Percentiles rank a stretch among this genome's conserved stretches.
phyloP scores from a whole-genome alignment of 2,797 vertebrate species.

The Synanceia verrucosa region DNA sequence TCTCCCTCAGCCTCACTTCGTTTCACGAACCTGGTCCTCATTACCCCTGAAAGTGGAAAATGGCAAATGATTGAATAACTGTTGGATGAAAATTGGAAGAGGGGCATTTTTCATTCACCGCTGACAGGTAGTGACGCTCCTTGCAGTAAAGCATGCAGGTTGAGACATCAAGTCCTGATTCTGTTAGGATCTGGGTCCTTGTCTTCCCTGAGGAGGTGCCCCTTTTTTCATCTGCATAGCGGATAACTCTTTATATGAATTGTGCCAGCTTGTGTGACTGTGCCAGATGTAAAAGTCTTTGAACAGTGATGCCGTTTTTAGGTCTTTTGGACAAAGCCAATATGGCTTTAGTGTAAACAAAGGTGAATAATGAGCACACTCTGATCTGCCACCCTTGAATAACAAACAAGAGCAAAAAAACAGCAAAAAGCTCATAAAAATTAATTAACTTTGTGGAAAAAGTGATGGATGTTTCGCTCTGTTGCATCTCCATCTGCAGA shows the following conservation, averaged over 20 bases:
- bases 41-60: slow-evolving; percentile 51
- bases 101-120: slow-evolving; percentile 13
- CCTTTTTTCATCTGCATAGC: neutral
- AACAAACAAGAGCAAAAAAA: slow-evolving; percentile 57
- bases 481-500: slow-evolving; percentile 42
- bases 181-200: neutral
- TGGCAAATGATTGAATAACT: slow-evolving; percentile 41
- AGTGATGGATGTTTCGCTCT: slow-evolving; percentile 58
- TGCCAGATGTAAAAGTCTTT: slow-evolving; percentile 30
- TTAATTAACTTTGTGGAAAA: slow-evolving; percentile 76
- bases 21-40: slow-evolving; percentile 43
- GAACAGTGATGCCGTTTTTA: slow-evolving; percentile 28
- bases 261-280: slow-evolving; percentile 3
- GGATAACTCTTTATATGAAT: neutral
- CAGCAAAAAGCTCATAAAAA: slow-evolving; percentile 65
- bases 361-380: slow-evolving; percentile 60
- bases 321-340: slow-evolving; percentile 29
- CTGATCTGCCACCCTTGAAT: slow-evolving; percentile 44
- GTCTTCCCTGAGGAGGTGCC: neutral
- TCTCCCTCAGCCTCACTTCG: neutral
- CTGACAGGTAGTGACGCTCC: slow-evolving; percentile 2
- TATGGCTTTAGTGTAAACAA: slow-evolving; percentile 53
- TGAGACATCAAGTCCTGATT: neutral
- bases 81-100: slow-evolving; percentile 20
- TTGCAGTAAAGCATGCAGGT: neutral